Base-by-base conservation (phyloP, 2,888 invertebrate genomes). In the Sarcophaga caerulescens region DNA sequence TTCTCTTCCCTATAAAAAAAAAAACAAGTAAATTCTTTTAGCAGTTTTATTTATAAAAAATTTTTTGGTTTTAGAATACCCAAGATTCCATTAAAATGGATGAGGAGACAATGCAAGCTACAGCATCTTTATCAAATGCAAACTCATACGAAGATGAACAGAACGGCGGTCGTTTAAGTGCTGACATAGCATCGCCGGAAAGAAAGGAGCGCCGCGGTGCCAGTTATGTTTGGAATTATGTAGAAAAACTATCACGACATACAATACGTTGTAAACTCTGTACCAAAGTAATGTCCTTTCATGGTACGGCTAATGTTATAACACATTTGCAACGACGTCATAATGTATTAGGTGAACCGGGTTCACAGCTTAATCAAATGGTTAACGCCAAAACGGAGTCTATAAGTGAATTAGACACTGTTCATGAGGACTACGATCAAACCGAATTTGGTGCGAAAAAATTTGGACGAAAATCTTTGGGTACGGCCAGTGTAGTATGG, bases 251-350 rank as follows among this genome's bases (percentile, higher is more conserved):
- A n/a, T 89, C 90, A 0, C 88, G 88, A 17, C 89, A 89, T 59
- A 88, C 87, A 6, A 90, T 91, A 17, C 89, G 89, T 4, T 91
- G 91, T 62, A 89, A 87, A 52, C 82, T 91, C 4, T 91, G 91
- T 70, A 88, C 87, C 12, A 88, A 90, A 79, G 77, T 87, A 0
- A 91, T 91, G 91, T 90, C 89, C 4, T 91, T 90, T 66, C 91
- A 91, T 85, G 91, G 91, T 25, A 91, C 91, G 1, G 91, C 91
- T 17, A 91, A 91, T 76, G 90, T 91, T 2, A 91, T 91, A 14
- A 90, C 91, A 4, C 91, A 91, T 78, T 80, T 91, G 44, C 90
- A 91, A 65, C 89, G 91, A 1, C 87, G 87, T 23, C 91, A 91
- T 62, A 89, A 90, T 71, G 90, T 91, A 21, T 78, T 89, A 2